Conservation (phyloP, 2,797 vertebrate species). For the Periparus ater region DNA sequence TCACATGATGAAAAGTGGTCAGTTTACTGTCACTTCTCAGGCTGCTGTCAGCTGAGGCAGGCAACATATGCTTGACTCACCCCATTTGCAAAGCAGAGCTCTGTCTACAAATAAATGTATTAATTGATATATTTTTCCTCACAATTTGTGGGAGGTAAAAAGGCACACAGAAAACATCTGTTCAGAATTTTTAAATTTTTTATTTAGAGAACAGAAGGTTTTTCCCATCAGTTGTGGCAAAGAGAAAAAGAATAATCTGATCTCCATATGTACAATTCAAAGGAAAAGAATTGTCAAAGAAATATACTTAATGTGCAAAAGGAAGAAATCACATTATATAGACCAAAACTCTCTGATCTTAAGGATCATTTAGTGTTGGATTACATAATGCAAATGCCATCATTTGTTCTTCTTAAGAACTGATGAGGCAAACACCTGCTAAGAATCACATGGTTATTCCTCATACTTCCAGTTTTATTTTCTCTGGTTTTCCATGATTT, state of each 20-base stretch:
- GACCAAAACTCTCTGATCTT: not conserved
- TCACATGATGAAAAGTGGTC: conserved; percentile 12
- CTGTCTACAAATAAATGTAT: not conserved
- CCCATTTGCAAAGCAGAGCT: not conserved
- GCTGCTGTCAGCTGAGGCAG: not conserved
- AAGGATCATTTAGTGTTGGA: not conserved
- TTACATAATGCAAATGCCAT: not conserved
- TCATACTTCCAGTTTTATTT: not conserved
- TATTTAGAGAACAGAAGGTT: not conserved
- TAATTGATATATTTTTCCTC: not conserved
- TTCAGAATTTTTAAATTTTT: not conserved
- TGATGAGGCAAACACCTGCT: not conserved
- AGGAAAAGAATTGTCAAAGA: not conserved
- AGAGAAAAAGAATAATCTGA: not conserved
- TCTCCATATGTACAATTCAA: not conserved
- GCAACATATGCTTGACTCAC: not conserved
- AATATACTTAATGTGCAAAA: not conserved
- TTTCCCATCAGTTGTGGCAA: not conserved
- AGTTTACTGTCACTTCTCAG: not conserved
- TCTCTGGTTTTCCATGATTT: not conserved
- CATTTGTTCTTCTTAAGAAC: not conserved
- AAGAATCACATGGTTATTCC: not conserved
- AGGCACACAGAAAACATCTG: not conserved
- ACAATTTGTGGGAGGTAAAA: not conserved
- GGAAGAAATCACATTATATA: not conserved